phyloP scores from a whole-genome alignment of 1,140 invertebrate genomes.

The Drosophila willistoni region DNA sequence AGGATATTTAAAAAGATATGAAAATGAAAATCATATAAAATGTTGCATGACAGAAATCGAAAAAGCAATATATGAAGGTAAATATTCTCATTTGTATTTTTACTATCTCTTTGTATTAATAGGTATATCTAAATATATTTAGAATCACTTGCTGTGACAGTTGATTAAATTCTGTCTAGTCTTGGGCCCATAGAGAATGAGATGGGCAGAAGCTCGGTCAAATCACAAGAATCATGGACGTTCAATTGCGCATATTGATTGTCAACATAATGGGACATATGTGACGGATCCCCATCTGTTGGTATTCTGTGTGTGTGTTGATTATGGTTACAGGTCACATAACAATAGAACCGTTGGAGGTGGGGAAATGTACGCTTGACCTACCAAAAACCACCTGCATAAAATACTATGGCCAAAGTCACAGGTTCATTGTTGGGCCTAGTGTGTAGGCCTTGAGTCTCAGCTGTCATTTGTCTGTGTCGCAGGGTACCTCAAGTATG shows the following conservation, averaged over 20 bases:
- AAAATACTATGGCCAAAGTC: slow-evolving; percentile 49
- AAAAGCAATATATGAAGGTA: no score
- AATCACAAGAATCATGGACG: slow-evolving; percentile 75
- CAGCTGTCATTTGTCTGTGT: slow-evolving; percentile 72
- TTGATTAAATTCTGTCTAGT: slow-evolving; percentile 37
- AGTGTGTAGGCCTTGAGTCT: slow-evolving; percentile 45
- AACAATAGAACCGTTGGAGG: slow-evolving; percentile 33
- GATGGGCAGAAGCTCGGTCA: slow-evolving; percentile 22
- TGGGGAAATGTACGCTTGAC: neutral
- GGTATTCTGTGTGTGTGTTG: slow-evolving; percentile 40
- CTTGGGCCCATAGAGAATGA: neutral
- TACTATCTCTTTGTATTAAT: no score
- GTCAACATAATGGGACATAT: slow-evolving; percentile 58
- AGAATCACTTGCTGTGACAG: slow-evolving; percentile 46
- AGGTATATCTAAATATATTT: slow-evolving; percentile 2
- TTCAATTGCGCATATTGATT: slow-evolving; percentile 81
- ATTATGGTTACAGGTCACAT: slow-evolving; percentile 75
- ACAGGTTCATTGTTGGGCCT: slow-evolving; percentile 14
- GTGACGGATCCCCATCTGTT: slow-evolving; percentile 29
- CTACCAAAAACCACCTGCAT: slow-evolving; percentile 8
- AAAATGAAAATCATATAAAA: no score
- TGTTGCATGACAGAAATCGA: no score
- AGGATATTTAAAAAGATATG: no score
- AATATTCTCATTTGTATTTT: no score
- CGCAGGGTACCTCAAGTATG: slow-evolving; percentile 38